These are phyloP conservation scores for Speoplatyrhinus poulsoni DNA, from an alignment of 2,113 vertebrate species.

Conservation along the genomic window DNA sequence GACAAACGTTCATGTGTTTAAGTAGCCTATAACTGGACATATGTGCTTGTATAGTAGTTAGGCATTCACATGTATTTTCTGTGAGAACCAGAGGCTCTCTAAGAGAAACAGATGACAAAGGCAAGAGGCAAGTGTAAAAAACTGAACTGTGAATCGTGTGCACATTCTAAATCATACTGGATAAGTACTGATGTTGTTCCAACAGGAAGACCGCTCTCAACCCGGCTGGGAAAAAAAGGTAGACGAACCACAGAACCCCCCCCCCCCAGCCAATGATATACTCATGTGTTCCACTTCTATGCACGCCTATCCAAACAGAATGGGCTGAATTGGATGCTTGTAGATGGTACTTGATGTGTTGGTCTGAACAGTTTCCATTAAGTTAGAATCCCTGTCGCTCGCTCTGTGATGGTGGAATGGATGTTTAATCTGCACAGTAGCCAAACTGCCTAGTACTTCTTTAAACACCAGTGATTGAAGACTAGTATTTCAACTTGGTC, in stretches of 20 bases:
- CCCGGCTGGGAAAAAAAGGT: not conserved
- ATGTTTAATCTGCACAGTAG: not conserved
- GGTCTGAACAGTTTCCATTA: not conserved
- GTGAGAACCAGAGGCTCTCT: not conserved
- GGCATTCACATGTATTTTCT: not conserved
- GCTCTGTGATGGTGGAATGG: not conserved
- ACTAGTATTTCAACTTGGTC: no score
- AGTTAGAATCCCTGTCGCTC: not conserved
- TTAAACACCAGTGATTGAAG: not conserved
- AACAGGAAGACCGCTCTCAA: not conserved
- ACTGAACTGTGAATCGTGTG: not conserved
- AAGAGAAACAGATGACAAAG: not conserved
- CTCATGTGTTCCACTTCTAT: not conserved
- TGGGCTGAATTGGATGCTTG: not conserved
- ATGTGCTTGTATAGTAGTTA: not conserved
- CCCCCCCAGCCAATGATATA: conserved; percentile 37
- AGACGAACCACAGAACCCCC: conserved; percentile 48
- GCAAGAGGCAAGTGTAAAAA: not conserved
- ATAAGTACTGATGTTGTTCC: conserved; percentile 2
- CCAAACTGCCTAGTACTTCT: not conserved
- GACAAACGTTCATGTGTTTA: not conserved
- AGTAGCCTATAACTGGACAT: not conserved
- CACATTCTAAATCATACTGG: not conserved
- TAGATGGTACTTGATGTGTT: not conserved
- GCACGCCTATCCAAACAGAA: not conserved